Conservation (phyloP, 1,140 invertebrate species). For the Calosoma granatense region DNA sequence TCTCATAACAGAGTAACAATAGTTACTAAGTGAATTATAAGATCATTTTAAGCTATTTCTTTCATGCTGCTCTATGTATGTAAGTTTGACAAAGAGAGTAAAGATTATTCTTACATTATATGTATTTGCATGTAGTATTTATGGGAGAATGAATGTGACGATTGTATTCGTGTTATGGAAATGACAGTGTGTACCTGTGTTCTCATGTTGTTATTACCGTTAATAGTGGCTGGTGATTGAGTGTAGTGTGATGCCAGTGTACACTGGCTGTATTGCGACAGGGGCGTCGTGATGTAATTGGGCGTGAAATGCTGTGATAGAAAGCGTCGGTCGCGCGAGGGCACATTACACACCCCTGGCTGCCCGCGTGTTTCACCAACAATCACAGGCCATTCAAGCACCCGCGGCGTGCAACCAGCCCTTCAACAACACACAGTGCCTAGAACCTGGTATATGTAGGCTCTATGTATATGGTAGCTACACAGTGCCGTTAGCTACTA, state of each 20-base stretch:
- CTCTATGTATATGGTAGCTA: no score
- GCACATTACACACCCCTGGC: conserved; percentile 7
- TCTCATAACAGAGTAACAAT: no score
- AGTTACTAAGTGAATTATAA: no score
- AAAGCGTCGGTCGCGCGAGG: conserved; percentile 3
- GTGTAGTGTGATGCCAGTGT: not conserved
- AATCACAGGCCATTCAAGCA: conserved; percentile 2
- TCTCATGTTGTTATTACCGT: not conserved
- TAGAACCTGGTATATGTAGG: no score
- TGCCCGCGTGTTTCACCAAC: conserved; percentile 2
- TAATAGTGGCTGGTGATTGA: not conserved
- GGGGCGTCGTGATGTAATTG: not conserved
- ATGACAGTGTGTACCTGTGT: not conserved
- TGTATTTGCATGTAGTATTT: not conserved
- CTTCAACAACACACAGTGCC: not conserved
- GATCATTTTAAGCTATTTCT: no score
- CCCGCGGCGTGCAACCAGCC: not conserved
- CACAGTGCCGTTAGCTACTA: not conserved
- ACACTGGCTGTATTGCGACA: not conserved
- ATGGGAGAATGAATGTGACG: not conserved
- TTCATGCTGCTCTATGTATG: no score
- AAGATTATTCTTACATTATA: no score
- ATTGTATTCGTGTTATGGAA: not conserved
- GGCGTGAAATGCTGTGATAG: conserved; percentile 6
- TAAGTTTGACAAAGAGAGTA: no score